A percentile compares a stretch with the other conserved stretches of the same genome.
These are phyloP conservation scores for Galeruca laticollis DNA, from an alignment of 2,888 invertebrate genomes.

Conservation along the genomic window DNA sequence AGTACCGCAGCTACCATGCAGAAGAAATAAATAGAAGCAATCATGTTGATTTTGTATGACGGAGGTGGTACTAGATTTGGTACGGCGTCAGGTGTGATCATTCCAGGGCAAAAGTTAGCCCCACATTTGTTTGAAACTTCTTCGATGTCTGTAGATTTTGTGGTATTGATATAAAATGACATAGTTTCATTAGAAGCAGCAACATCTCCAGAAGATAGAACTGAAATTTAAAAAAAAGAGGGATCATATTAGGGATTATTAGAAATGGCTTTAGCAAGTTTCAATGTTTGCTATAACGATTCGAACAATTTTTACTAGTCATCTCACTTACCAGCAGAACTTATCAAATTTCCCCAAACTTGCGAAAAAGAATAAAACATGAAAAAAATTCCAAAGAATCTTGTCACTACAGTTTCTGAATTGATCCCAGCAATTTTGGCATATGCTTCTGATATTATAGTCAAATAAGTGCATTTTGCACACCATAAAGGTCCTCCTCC, in stretches of 20 bases:
- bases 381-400: slow-evolving; percentile 96
- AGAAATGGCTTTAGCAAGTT: not conserved
- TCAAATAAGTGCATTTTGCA: slow-evolving; percentile 94
- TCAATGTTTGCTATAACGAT: no score
- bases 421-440: slow-evolving; percentile 77
- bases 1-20: slow-evolving; percentile 83
- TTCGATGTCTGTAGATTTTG: slow-evolving; percentile 14
- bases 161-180: slow-evolving; percentile 38
- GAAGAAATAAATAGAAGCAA: slow-evolving; percentile 84
- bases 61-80: slow-evolving; percentile 81
- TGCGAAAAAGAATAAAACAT: slow-evolving; percentile 97
- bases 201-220: slow-evolving; percentile 50
- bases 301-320: no score
- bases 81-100: slow-evolving; percentile 64
- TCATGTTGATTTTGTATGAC: slow-evolving; percentile 78
- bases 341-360: slow-evolving; percentile 93
- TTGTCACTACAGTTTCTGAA: slow-evolving; percentile 84
- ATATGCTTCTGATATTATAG: slow-evolving; percentile 85
- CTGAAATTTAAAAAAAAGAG: slow-evolving; percentile 42
- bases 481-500: slow-evolving; percentile 96
- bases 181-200: slow-evolving; percentile 31
- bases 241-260: no score
- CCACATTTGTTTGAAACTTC: slow-evolving; percentile 76
- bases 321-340: slow-evolving; percentile 76
- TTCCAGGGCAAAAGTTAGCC: slow-evolving; percentile 78